Base-by-base conservation (phyloP, 2,888 invertebrate genomes). In the Ischnus inquisitorius region DNA sequence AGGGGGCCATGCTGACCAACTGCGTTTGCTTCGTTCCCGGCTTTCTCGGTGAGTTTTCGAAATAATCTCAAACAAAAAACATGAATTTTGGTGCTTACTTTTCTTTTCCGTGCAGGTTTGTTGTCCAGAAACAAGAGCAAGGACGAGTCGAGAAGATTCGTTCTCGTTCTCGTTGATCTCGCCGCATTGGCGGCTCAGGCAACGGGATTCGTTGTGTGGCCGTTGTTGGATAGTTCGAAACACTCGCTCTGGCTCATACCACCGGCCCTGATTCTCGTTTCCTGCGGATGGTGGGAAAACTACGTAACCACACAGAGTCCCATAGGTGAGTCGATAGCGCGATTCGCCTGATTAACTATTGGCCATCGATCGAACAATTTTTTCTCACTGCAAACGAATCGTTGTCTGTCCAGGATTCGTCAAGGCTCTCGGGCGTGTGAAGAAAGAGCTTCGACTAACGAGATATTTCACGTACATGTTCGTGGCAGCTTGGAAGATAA, bases 281-380 rank as follows among this genome's bases (percentile, higher is more conserved):
- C 99, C 0, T 95, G 98, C 51, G 98, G 98, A 28, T 99, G 99
- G 98, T 99, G 99, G 99, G 99, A 99, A 94, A 99, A 99, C 94
- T 99, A 98, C 92, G 97, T 98, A 0, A 97, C 97, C 80, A 95
- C 96, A 80, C 96, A 97, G 89, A 98, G 98, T 79, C 97, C 98
- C 0, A 95, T 98, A 85, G 96, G 96, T 96, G 92, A 94, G 88
- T 16, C n/a, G 10, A 46, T 80, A 68, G 6, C 6, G 34, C 34
- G 43, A 82, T 54, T 1, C 28, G 10, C 25, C 12, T 3, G 46
- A 14, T 14, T 5, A 57, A 41, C 25, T 14, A 46, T 16, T 69
- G 22, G 8, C 51, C 34, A 34, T 76, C n/a, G 34, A 57, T 68
- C 54, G 43, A 64, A 34, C 57, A 71, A 64, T 74, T 54, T 51